Evolutionary conservation across 1,140 invertebrate species (phyloP).

Genomic region (Solenopsis invicta): DNA sequence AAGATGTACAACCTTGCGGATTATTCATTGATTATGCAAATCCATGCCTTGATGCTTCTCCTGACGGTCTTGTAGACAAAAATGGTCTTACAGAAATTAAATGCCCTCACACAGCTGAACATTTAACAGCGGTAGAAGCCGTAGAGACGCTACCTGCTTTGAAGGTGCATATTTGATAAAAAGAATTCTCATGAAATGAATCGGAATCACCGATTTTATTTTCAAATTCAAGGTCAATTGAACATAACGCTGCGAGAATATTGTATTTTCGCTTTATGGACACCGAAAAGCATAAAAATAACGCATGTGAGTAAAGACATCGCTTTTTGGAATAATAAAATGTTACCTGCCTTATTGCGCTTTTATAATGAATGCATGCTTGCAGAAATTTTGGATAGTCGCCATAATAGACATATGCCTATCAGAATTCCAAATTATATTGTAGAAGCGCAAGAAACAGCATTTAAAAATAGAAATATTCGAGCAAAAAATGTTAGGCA

Average conservation of each 20-base stretch:
- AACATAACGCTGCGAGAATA: neutral
- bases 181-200: neutral
- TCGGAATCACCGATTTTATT: neutral
- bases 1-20: neutral
- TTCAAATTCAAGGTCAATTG: neutral
- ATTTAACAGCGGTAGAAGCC: neutral
- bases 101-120: neutral
- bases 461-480: neutral
- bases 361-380: neutral
- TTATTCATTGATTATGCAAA: neutral
- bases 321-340: neutral
- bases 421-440: neutral
- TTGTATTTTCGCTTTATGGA: neutral
- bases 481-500: neutral
- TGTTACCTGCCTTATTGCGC: neutral
- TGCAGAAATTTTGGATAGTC: neutral
- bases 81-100: neutral
- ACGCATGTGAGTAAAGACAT: neutral
- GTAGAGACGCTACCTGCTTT: neutral
- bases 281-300: conserved; percentile 8
- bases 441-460: neutral
- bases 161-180: neutral
- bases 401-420: neutral
- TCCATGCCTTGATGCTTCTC: neutral
- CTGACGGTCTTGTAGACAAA: neutral